phyloP scores from a whole-genome alignment of 2,113 vertebrate genomes.

The Oxygymnocypris stewartii region DNA sequence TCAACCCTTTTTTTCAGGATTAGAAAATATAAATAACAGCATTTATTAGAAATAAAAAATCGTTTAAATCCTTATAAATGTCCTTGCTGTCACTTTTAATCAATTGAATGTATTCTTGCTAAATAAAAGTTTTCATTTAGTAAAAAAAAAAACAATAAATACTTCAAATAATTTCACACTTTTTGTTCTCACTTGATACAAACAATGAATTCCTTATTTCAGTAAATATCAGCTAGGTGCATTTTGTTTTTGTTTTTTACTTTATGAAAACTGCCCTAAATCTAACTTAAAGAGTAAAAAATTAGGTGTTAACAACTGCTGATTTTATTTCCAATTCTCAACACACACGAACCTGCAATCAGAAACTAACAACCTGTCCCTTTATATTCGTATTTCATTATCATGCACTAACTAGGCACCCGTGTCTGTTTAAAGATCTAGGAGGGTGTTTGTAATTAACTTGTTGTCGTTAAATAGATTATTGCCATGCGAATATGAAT shows the following conservation, averaged over 20 bases:
- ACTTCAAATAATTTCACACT: background rate
- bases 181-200: background rate
- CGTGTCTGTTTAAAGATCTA: constrained; percentile 5
- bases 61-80: too few species aligned
- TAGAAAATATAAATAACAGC: too few species aligned
- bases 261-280: background rate
- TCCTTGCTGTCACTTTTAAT: too few species aligned
- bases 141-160: background rate
- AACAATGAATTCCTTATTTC: background rate
- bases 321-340: background rate
- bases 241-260: background rate
- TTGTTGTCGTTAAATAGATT: background rate
- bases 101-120: too few species aligned
- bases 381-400: background rate
- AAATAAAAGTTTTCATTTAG: too few species aligned
- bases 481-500: background rate
- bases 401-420: background rate
- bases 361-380: background rate
- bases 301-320: background rate
- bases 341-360: background rate
- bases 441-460: background rate
- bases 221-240: background rate
- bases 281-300: background rate
- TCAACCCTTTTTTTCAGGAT: too few species aligned
- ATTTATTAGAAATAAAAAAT: too few species aligned